Conservation (phyloP, 2,113 vertebrate species). For the Vombatus ursinus region DNA sequence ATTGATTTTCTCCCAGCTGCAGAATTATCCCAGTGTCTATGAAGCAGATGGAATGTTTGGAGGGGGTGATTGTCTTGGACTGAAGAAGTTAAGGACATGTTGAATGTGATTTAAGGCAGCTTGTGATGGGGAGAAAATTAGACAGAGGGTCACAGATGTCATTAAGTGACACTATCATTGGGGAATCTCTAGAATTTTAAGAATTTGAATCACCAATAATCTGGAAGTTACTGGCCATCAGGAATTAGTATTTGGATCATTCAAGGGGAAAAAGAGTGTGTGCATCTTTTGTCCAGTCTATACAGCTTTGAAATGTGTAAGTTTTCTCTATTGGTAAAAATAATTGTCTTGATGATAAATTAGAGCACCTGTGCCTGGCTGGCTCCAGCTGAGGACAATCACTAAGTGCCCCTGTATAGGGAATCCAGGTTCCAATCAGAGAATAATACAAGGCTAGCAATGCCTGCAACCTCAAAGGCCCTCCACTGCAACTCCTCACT, state of each 20-base stretch:
- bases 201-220: neutral
- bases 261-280: neutral
- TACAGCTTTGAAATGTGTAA: neutral
- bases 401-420: neutral
- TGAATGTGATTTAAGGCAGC: neutral
- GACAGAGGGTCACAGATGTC: slow-evolving; percentile 5
- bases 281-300: neutral
- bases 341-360: neutral
- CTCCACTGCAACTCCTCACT: neutral
- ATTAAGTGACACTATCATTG: neutral
- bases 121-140: slow-evolving; percentile 2
- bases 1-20: slow-evolving; percentile 60
- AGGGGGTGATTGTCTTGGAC: slow-evolving; percentile 40
- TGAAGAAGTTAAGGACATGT: slow-evolving; percentile 44
- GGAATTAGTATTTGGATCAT: neutral
- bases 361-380: neutral
- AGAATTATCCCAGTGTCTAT: slow-evolving; percentile 51
- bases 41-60: slow-evolving; percentile 59
- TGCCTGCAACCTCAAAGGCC: neutral
- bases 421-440: neutral
- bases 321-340: neutral
- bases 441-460: neutral
- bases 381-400: neutral
- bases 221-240: neutral
- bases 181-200: slow-evolving; percentile 37